Percentiles rank a stretch among this genome's conserved stretches.
phyloP scores from a whole-genome alignment of 2,888 invertebrate genomes.

The Melanargia galathea region DNA sequence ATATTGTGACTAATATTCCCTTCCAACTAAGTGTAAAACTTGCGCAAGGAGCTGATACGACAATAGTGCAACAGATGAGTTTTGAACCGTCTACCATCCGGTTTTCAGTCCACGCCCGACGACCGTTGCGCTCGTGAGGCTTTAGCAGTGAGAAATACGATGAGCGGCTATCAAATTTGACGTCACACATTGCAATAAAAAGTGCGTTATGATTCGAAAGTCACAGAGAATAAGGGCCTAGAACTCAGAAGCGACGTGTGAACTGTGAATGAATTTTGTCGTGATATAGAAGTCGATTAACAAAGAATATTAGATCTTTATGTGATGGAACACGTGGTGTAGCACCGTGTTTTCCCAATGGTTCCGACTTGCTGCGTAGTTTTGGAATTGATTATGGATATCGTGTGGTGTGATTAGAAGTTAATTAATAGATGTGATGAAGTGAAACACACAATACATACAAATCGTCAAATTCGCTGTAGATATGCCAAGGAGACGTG shows the following conservation, averaged over 20 bases:
- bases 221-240: not conserved
- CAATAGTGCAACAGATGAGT: too few species aligned
- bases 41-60: too few species aligned
- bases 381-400: conserved; percentile 14
- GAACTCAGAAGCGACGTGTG: not conserved
- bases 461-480: not conserved
- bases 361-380: conserved; percentile 48
- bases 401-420: not conserved
- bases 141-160: too few species aligned
- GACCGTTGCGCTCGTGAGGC: too few species aligned
- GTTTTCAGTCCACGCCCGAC: too few species aligned
- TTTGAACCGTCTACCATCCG: too few species aligned
- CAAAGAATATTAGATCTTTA: not conserved
- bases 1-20: too few species aligned
- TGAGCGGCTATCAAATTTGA: not conserved
- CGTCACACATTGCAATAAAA: not conserved
- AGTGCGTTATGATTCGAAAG: not conserved
- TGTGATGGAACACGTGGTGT: conserved; percentile 10
- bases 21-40: too few species aligned
- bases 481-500: not conserved
- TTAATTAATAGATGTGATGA: conserved; percentile 17
- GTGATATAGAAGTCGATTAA: conserved; percentile 1
- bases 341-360: conserved; percentile 23
- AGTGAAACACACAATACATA: conserved; percentile 9
- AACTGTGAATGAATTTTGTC: not conserved